A percentile compares a stretch with the other conserved stretches of the same genome.
Conservation (phyloP, 1,140 invertebrate species). For the Lucilia sericata region DNA sequence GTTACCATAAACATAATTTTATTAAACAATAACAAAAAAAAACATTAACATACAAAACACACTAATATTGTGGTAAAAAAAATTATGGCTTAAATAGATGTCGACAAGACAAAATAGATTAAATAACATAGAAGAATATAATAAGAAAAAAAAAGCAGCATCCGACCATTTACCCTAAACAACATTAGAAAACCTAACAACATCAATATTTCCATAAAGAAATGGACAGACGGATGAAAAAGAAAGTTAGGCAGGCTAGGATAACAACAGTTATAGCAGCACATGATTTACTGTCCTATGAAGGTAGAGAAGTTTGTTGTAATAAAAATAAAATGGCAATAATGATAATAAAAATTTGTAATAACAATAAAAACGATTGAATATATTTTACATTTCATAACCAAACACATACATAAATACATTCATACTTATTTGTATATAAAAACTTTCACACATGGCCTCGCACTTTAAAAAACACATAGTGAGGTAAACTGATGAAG, state of each 20-base stretch:
- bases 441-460: too few relatives aligned
- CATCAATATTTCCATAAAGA: background rate
- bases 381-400: slow-evolving; percentile 13
- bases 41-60: slow-evolving; percentile 16
- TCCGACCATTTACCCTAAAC: background rate
- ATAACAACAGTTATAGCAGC: too few relatives aligned
- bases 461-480: too few relatives aligned
- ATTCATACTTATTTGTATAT: background rate
- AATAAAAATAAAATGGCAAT: background rate
- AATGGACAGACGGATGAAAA: too few relatives aligned
- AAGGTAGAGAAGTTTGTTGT: too few relatives aligned
- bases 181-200: background rate
- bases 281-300: too few relatives aligned
- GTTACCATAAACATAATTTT: slow-evolving; percentile 31
- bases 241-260: too few relatives aligned
- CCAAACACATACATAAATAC: background rate
- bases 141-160: background rate
- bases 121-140: too few relatives aligned
- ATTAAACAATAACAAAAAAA: background rate
- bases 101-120: slow-evolving; percentile 35
- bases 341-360: slow-evolving; percentile 30
- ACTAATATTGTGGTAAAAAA: background rate
- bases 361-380: slow-evolving; percentile 33
- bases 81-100: slow-evolving; percentile 25
- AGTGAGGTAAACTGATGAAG: too few relatives aligned